These are phyloP conservation scores for Macropodus opercularis DNA, from an alignment of 2,797 vertebrate genomes.

Conservation along the genomic window DNA sequence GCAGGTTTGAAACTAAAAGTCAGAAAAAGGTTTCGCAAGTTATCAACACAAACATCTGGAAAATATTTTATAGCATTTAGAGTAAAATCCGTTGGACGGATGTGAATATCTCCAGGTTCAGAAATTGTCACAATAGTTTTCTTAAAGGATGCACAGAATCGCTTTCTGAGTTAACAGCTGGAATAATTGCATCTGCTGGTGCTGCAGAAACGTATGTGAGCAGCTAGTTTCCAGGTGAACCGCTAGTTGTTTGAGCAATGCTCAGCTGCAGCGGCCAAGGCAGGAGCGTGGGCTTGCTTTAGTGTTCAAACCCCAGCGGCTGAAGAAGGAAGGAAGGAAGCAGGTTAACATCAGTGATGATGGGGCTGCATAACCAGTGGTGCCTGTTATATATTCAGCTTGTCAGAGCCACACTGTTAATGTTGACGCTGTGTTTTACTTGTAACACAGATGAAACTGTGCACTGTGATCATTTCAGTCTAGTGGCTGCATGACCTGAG, in stretches of 20 bases:
- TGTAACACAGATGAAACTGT: no score
- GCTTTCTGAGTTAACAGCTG: not conserved
- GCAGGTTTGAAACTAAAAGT: not conserved
- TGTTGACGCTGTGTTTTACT: no score
- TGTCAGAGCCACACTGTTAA: no score
- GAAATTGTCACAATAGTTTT: no score
- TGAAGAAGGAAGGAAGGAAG: not conserved
- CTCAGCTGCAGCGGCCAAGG: not conserved
- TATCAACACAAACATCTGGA: not conserved
- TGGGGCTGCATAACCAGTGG: not conserved
- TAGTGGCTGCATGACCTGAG: not conserved
- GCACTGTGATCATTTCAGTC: no score
- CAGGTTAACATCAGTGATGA: slow-evolving; percentile 16
- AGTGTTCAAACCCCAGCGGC: not conserved
- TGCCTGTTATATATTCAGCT: no score
- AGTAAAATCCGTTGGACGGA: no score
- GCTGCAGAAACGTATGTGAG: not conserved
- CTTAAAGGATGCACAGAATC: no score
- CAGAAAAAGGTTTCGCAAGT: not conserved
- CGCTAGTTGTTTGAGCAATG: not conserved
- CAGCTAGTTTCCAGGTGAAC: not conserved
- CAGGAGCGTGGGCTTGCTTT: not conserved
- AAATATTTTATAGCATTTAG: no score
- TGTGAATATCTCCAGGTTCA: no score
- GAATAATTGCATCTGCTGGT: not conserved